These are phyloP conservation scores for Pampus argenteus DNA, from an alignment of 2,797 vertebrate genomes.

Conservation along the genomic window DNA sequence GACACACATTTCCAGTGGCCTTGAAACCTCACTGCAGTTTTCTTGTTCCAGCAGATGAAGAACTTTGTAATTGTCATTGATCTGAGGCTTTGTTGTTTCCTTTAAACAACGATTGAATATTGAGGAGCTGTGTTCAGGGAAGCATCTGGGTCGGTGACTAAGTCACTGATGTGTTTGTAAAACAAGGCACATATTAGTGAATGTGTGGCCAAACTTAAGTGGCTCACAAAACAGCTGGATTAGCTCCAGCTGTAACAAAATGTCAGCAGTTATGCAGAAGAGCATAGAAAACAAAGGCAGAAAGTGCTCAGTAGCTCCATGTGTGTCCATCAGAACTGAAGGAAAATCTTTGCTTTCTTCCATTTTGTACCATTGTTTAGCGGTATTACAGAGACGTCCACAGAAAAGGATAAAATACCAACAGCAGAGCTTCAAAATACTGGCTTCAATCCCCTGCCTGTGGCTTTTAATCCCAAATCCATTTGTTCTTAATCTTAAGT, in stretches of 20 bases:
- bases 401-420: background rate
- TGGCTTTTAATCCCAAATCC: background rate
- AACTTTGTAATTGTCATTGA: slow-evolving; percentile 2
- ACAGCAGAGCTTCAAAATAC: background rate
- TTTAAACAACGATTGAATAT: slow-evolving; percentile 35
- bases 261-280: slow-evolving; percentile 57
- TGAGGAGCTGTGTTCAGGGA: slow-evolving; percentile 27
- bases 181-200: background rate
- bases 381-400: background rate
- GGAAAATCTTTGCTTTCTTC: too few species aligned
- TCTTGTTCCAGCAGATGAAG: background rate
- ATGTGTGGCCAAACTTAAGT: slow-evolving; percentile 28
- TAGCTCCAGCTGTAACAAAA: slow-evolving; percentile 46
- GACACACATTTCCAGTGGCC: background rate
- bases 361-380: background rate
- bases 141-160: slow-evolving; percentile 37
- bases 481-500: background rate
- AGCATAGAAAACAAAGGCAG: slow-evolving; percentile 34
- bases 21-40: background rate
- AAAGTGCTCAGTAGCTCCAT: slow-evolving; percentile 3
- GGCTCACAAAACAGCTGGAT: slow-evolving; percentile 44
- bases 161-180: background rate
- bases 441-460: background rate
- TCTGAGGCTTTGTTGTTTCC: slow-evolving; percentile 17
- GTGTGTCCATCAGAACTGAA: background rate